Evolutionary conservation across 2,797 vertebrate genomes (phyloP).

Genomic region (Enteromius argenteus): DNA sequence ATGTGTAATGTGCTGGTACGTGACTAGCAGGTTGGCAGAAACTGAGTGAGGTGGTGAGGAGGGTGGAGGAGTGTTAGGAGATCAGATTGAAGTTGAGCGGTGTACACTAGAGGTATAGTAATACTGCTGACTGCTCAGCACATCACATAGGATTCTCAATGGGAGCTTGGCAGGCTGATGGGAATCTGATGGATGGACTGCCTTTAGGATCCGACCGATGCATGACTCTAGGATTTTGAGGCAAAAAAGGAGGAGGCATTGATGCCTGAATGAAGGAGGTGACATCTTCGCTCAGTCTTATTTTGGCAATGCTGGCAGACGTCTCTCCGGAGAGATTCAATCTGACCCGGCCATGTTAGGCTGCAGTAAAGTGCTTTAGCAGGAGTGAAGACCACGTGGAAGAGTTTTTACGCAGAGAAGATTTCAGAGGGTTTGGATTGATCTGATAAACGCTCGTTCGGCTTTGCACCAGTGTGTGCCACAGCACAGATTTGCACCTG

Average conservation of each 20-base stretch:
- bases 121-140: conserved; percentile 50
- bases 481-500: conserved; percentile 52
- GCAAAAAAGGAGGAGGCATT: conserved; percentile 2
- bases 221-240: conserved; percentile 45
- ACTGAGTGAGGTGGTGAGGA: not conserved
- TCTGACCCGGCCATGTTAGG: conserved; percentile 56
- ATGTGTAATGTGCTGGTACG: not conserved
- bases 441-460: conserved; percentile 47
- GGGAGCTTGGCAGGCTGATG: conserved; percentile 41
- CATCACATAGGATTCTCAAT: conserved; percentile 45
- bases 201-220: conserved; percentile 12
- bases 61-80: conserved; percentile 6
- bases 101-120: conserved; percentile 33
- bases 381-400: conserved; percentile 10
- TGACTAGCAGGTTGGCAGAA: conserved; percentile 18
- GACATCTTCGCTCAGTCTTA: conserved; percentile 61
- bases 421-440: conserved; percentile 52
- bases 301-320: conserved; percentile 41
- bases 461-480: conserved; percentile 44
- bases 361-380: conserved; percentile 35
- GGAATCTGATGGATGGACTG: conserved; percentile 50
- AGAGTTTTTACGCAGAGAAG: conserved; percentile 25
- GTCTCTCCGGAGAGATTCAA: conserved; percentile 45
- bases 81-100: conserved; percentile 26
- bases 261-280: conserved; percentile 49